Conservation (phyloP, 1,140 invertebrate species). For the Drosophila obscura region DNA sequence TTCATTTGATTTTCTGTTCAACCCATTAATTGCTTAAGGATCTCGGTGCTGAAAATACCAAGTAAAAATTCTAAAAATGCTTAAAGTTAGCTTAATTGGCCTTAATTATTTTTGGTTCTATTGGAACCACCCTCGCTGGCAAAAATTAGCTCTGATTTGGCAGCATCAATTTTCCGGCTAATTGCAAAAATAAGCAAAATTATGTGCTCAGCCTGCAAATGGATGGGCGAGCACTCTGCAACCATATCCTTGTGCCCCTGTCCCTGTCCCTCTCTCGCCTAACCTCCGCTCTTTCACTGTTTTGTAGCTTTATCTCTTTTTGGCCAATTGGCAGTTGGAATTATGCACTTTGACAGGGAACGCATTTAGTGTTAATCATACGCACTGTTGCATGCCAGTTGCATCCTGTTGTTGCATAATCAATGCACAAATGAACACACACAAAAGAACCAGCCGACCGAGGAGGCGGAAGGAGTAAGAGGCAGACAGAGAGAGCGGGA, state of each 20-base stretch:
- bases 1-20: too few species aligned
- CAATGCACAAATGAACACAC: constrained; percentile 8
- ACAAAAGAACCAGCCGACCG: too few species aligned
- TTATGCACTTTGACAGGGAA: constrained; percentile 45
- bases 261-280: neutral
- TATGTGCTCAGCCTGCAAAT: constrained; percentile 32
- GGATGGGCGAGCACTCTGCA: neutral
- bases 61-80: too few species aligned
- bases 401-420: constrained; percentile 23
- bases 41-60: too few species aligned
- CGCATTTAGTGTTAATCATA: constrained; percentile 67
- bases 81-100: neutral
- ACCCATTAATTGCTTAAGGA: too few species aligned
- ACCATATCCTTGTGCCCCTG: neutral
- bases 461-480: too few species aligned
- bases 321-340: constrained; percentile 18
- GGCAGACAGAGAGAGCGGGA: neutral
- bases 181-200: constrained; percentile 58
- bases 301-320: too few species aligned
- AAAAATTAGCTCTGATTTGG: constrained; percentile 41
- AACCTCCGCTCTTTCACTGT: too few species aligned
- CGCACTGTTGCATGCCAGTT: constrained; percentile 54
- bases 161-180: constrained; percentile 57
- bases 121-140: constrained; percentile 20
- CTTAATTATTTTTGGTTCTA: neutral